Evolutionary conservation across 2,888 invertebrate genomes (phyloP).

Genomic region (Cistogaster globosa): DNA sequence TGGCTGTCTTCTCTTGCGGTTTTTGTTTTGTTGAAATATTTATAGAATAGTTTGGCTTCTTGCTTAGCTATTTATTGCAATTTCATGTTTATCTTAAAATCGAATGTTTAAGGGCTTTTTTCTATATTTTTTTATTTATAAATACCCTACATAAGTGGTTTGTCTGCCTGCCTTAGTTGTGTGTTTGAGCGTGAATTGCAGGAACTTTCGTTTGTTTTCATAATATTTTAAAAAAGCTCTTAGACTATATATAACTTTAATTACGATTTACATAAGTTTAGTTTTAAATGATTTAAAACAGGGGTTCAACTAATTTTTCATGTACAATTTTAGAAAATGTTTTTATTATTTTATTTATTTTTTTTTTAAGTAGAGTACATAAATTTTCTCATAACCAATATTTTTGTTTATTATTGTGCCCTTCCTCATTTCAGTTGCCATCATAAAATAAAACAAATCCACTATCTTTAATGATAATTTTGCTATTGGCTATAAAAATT

Average conservation of each 20-base stretch:
- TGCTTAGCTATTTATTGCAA: slow-evolving; percentile 58
- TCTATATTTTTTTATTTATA: neutral
- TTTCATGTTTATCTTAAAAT: slow-evolving; percentile 58
- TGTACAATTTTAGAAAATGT: too few species aligned
- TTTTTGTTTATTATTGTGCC: neutral
- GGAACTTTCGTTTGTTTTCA: too few species aligned
- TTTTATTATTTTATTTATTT: neutral
- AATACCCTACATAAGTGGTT: slow-evolving; percentile 23
- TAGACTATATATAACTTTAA: too few species aligned
- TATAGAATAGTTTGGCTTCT: slow-evolving; percentile 53
- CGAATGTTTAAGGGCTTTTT: slow-evolving; percentile 41
- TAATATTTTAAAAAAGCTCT: too few species aligned
- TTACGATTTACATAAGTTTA: too few species aligned
- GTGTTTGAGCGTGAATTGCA: too few species aligned
- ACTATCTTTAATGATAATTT: slow-evolving; percentile 59
- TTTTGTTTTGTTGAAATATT: slow-evolving; percentile 42
- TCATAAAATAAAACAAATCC: slow-evolving; percentile 3
- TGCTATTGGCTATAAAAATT: slow-evolving; percentile 60
- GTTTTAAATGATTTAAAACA: too few species aligned
- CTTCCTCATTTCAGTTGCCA: neutral
- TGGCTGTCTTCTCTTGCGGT: slow-evolving; percentile 53
- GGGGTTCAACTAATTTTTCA: too few species aligned
- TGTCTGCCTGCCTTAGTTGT: too few species aligned
- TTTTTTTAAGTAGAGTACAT: neutral
- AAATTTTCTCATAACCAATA: slow-evolving; percentile 11